These are phyloP conservation scores for Anthoscopus minutus DNA, from an alignment of 2,113 vertebrate genomes.

Conservation along the genomic window DNA sequence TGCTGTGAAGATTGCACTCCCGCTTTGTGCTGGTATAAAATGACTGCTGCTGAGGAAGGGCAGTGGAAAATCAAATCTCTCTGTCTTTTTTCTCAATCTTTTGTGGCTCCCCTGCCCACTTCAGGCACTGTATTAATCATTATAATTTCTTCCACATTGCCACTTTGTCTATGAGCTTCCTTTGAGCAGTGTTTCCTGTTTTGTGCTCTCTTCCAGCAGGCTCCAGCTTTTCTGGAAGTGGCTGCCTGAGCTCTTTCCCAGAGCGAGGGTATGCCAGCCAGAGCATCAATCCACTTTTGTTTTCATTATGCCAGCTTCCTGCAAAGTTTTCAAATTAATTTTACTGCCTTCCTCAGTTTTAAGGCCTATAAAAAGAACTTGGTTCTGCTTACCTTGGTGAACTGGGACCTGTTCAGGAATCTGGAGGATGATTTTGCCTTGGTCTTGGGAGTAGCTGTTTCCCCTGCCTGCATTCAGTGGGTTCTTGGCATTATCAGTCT, in stretches of 20 bases:
- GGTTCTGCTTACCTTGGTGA: slow-evolving; percentile 55
- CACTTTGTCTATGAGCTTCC: slow-evolving; percentile 1
- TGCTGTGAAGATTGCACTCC: neutral
- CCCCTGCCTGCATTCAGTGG: neutral
- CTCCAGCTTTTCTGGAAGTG: slow-evolving; percentile 29
- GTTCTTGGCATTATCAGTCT: neutral
- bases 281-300: slow-evolving; percentile 58
- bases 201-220: neutral
- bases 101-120: slow-evolving; percentile 4
- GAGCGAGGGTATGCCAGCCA: slow-evolving; percentile 36
- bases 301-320: slow-evolving; percentile 70
- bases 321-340: slow-evolving; percentile 72
- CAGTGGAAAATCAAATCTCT: slow-evolving; percentile 32
- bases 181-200: neutral
- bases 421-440: neutral
- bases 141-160: slow-evolving; percentile 36
- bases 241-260: slow-evolving; percentile 61
- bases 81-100: neutral
- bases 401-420: slow-evolving; percentile 43
- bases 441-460: neutral
- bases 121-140: slow-evolving; percentile 2
- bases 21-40: neutral
- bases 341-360: slow-evolving; percentile 64
- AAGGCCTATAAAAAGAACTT: slow-evolving; percentile 56
- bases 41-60: neutral